Base-by-base conservation (phyloP, 1,140 invertebrate genomes). In the Charaxes varanes region DNA sequence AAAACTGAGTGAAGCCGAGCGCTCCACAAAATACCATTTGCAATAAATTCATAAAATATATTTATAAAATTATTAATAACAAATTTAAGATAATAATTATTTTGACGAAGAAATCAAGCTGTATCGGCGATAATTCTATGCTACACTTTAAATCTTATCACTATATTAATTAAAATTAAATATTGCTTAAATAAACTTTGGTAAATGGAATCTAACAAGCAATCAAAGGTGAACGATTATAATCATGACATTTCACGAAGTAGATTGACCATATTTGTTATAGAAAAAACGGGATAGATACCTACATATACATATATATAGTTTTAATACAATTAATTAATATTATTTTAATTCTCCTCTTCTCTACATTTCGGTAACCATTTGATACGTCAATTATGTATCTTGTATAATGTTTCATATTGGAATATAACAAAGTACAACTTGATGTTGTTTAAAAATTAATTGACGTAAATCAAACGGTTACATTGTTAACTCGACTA, bases 391-490 rank as follows among this genome's bases (percentile, higher is more conserved):
- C 66, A 68, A 65, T 64, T 53, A 52, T n/a, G n/a, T n/a, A 41
- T 45, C 24, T 15, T 15, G 15, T 31, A 23, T 23, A 23, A 23
- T 23, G 22, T 6, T 28, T 6, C 27, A 30, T 14, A 11, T 11
- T n/a, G n/a, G 4, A 5, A 6, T 15, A 30, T 3, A 30, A 14
- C 5, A 12, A 11, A 26, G 6, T 30, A 12, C 10, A 15, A 42
- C 11, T 19, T 15, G 12, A 23, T 15, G 24, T 41, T 22, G 17
- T 24, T 56, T 36, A 13, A 47, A 62, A 64, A 38, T 51, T 57
- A 68, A 76, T 76, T 70, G 68, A 72, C 68, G 63, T 66, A 62
- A 28, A 48, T 32, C 51, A 36, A 54, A 63, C 45, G 56, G 63
- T 69, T 71, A 67, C 62, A 45, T 43, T 53, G 23, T 26, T 37